phyloP scores from a whole-genome alignment of 2,113 vertebrate genomes.

The Xyrauchen texanus region DNA sequence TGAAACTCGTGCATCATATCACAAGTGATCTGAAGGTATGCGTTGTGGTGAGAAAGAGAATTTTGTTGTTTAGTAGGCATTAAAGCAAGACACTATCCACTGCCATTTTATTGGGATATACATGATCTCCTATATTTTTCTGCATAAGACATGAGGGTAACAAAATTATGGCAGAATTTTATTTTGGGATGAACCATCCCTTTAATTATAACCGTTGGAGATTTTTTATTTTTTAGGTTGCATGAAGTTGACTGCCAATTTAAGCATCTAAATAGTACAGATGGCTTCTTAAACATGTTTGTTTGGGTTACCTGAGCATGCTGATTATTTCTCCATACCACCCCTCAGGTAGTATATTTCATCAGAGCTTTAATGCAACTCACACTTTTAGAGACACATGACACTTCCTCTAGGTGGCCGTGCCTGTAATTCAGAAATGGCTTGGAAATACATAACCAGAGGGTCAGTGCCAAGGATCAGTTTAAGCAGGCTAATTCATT shows the following conservation, averaged over 20 bases:
- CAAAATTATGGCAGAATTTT: no score
- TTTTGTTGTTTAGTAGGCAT: no score
- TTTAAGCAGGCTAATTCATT: constrained; percentile 43
- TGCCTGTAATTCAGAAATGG: constrained; percentile 52
- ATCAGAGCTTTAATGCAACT: constrained; percentile 43
- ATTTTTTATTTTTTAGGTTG: neutral
- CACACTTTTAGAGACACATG: constrained; percentile 45
- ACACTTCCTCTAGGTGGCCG: constrained; percentile 45
- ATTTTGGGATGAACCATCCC: neutral
- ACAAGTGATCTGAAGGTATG: no score
- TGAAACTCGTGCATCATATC: no score
- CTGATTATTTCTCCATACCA: constrained; percentile 25
- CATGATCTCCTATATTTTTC: no score
- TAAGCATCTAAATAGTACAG: neutral
- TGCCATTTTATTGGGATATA: no score
- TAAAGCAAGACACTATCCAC: no score
- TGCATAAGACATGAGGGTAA: no score
- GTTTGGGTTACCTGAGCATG: constrained; percentile 12
- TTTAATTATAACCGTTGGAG: neutral
- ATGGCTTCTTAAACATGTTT: neutral
- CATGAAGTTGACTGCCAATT: neutral
- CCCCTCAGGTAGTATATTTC: constrained; percentile 47
- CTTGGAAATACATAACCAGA: constrained; percentile 56
- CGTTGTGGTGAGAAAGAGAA: no score
- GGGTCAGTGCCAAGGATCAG: constrained; percentile 45